Evolutionary conservation across 1,140 invertebrate genomes (phyloP), one percentile per base, ranked within the genome.

Genomic region (Aphidius gifuensis): DNA sequence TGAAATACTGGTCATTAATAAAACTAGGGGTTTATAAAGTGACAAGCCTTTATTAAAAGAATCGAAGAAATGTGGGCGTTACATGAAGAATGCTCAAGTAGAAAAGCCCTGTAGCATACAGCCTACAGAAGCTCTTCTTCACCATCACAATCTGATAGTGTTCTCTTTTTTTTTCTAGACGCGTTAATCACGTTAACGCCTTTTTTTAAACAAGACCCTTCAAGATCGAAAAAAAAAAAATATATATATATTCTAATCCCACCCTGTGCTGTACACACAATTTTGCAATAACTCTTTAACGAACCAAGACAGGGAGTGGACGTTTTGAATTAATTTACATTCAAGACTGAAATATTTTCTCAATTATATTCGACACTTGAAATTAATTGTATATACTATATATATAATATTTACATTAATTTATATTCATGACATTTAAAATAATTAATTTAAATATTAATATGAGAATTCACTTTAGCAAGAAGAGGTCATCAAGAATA

Each of bases 171-270:
- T 45, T 47, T 9, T 16, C 54, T 56, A 54, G 55, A 55, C 40
- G 47, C 68, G 62, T 73, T 73, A 71, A 73, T 73, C 69, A 71
- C 69, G 67, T 69, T 71, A 66, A 70, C 69, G 69, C 71, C 71
- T 42, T 21, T 55, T 55, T 58, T 64, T 47, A 63, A 64, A 61
- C 43, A 51, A 51, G 47, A 11, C 11, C 23, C 23, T 32, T 32
- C 4, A 32, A 32, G 44, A n/a, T 43, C 9, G 46, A 23, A 62
- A 45, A 53, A 32, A 57, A 54, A 40, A 44, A 46, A 47, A 65
- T 6, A 42, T 55, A 40, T 38, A 40, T 40, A 43, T 11, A 55
- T n/a, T n/a, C 53, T n/a, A 43, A 55, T n/a, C 53, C 53, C 53
- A 40, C 53, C 53, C 53, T 40, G n/a, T 44, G 11, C 40, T 55